phyloP scores from a whole-genome alignment of 2,888 invertebrate genomes.

The Lycaena phlaeas region DNA sequence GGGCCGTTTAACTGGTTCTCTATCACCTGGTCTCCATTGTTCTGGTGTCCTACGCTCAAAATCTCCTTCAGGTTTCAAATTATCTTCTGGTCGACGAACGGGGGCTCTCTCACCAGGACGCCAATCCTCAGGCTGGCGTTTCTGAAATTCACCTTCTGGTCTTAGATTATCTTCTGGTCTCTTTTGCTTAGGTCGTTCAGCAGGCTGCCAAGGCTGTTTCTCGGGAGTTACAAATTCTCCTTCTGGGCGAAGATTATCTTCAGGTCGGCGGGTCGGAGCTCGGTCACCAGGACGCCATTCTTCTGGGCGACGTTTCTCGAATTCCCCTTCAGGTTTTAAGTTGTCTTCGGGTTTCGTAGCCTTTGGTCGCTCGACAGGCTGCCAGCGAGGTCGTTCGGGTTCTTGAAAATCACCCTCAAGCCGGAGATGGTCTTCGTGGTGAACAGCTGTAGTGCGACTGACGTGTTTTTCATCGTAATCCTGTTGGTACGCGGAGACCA shows the following conservation, averaged over 20 bases:
- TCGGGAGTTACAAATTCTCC: conserved; percentile 50
- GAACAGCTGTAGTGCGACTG: conserved; percentile 71
- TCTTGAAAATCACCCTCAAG: conserved; percentile 79
- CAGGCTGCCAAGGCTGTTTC: conserved; percentile 48
- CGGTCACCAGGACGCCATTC: conserved; percentile 69
- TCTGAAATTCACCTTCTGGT: conserved; percentile 67
- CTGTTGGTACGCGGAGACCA: conserved; percentile 75
- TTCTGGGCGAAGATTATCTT: conserved; percentile 63
- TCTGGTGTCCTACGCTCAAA: conserved; percentile 44
- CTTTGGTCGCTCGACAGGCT: conserved; percentile 73
- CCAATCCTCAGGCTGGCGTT: conserved; percentile 41
- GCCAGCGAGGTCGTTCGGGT: conserved; percentile 60
- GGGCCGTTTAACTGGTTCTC: conserved; percentile 34
- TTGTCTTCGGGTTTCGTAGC: conserved; percentile 63
- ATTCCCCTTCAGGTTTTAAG: conserved; percentile 54
- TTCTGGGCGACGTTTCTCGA: conserved; percentile 54
- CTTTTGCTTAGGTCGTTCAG: conserved; percentile 53
- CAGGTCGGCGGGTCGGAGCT: conserved; percentile 62
- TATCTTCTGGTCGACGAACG: conserved; percentile 58
- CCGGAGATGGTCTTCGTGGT: conserved; percentile 80
- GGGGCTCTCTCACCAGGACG: conserved; percentile 62
- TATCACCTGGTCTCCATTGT: conserved; percentile 48
- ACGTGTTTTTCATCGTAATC: conserved; percentile 79
- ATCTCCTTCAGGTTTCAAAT: conserved; percentile 64
- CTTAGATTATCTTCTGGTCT: conserved; percentile 72